Evolutionary conservation across 2,888 invertebrate genomes (phyloP).

Genomic region (Gasteruption jaculator): DNA sequence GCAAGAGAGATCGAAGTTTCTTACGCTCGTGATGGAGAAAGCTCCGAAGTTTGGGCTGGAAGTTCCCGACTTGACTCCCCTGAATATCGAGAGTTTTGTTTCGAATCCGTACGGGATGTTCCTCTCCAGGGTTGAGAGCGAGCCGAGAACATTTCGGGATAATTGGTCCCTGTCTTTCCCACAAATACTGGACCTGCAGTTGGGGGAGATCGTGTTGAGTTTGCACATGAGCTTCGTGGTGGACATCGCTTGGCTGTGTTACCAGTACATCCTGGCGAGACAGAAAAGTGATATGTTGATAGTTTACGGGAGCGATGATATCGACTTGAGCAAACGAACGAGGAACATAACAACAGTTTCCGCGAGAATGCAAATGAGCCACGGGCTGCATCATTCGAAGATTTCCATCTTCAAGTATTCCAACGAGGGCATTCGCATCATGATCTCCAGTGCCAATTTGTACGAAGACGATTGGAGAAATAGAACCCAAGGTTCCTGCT

Average conservation of each 20-base stretch:
- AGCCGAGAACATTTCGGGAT: conserved; percentile 62
- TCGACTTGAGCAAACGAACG: conserved; percentile 27
- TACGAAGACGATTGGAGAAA: conserved; percentile 91
- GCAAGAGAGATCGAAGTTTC: too few relatives aligned
- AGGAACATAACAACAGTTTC: conserved; percentile 32
- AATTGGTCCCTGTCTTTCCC: conserved; percentile 66
- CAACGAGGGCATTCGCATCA: conserved; percentile 76
- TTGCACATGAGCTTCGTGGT: conserved; percentile 94
- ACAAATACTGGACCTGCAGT: conserved; percentile 74
- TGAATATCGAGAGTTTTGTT: too few relatives aligned
- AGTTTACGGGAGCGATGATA: conserved; percentile 31
- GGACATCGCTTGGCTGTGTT: conserved; percentile 82
- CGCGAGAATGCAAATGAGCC: conserved; percentile 32
- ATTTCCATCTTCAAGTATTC: conserved; percentile 82
- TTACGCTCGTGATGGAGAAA: too few relatives aligned
- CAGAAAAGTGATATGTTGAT: conserved; percentile 56
- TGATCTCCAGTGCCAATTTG: conserved; percentile 89
- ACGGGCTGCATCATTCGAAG: conserved; percentile 56
- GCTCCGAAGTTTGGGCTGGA: too few relatives aligned
- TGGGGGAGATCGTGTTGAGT: conserved; percentile 70
- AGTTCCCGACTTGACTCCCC: too few relatives aligned
- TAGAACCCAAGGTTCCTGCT: conserved; percentile 78
- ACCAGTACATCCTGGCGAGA: conserved; percentile 77
- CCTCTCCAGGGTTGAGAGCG: conserved; percentile 67
- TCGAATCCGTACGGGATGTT: conserved; percentile 78